Percentiles rank a stretch among this genome's conserved stretches.
Evolutionary conservation across 2,113 vertebrate genomes (phyloP).

Genomic region (Bothrops jararaca): DNA sequence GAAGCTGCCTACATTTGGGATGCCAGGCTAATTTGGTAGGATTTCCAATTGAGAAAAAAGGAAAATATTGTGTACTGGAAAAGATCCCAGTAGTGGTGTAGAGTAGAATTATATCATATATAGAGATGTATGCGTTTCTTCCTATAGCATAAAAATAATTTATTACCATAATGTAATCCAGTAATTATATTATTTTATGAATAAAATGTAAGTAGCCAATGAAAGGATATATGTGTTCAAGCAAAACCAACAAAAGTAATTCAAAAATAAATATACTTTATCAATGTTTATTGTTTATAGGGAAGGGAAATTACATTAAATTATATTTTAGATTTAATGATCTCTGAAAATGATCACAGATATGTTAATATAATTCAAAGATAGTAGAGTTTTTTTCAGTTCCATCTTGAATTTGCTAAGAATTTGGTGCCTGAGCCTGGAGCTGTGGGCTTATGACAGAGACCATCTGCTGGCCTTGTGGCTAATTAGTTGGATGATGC

Average conservation of each 20-base stretch:
- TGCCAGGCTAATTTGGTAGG: neutral
- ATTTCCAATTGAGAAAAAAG: neutral
- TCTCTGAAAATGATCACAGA: neutral
- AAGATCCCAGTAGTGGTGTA: neutral
- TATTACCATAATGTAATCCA: neutral
- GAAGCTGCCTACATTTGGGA: neutral
- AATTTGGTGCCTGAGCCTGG: too few species aligned
- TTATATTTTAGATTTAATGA: neutral
- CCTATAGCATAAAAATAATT: neutral
- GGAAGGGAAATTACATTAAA: neutral
- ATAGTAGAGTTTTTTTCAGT: neutral
- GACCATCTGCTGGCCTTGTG: too few species aligned
- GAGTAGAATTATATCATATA: neutral
- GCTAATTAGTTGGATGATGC: too few species aligned
- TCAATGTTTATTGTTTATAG: neutral
- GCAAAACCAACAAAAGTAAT: neutral
- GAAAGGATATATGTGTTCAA: too few species aligned
- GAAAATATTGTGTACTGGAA: neutral
- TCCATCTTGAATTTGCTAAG: too few species aligned
- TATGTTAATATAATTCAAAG: neutral
- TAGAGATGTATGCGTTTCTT: neutral
- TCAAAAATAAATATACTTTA: neutral
- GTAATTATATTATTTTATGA: too few species aligned
- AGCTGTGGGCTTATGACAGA: too few species aligned
- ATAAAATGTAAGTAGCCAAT: too few species aligned